Evolutionary conservation across 2,797 vertebrate genomes (phyloP).

Genomic region (Sebastes nivosus): DNA sequence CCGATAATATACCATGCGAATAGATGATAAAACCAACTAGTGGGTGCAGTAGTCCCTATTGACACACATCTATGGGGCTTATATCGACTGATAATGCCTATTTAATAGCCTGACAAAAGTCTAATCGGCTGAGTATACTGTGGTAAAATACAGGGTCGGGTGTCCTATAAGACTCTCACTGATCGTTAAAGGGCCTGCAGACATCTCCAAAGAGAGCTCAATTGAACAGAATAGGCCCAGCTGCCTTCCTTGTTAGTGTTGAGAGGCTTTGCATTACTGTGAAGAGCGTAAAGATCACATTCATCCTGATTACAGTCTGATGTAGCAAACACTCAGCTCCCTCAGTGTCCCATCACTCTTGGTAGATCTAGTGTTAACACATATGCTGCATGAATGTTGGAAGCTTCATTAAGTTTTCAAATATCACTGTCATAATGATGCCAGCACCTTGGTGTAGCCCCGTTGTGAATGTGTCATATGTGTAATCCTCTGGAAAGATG

Average conservation of each 20-base stretch:
- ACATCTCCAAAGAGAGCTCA: constrained; percentile 21
- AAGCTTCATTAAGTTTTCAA: constrained; percentile 19
- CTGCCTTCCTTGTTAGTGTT: constrained; percentile 23
- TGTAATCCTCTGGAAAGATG: constrained; percentile 7
- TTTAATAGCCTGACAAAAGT: not conserved
- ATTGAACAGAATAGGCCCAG: constrained; percentile 16
- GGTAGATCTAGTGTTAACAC: not conserved
- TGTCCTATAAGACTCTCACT: constrained; percentile 2
- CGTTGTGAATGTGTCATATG: not conserved
- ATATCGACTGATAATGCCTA: too few relatives aligned
- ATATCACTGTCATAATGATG: constrained; percentile 3
- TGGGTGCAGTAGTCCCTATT: too few relatives aligned
- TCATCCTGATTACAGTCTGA: constrained; percentile 32
- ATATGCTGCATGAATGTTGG: constrained; percentile 4
- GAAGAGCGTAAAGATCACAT: constrained; percentile 45
- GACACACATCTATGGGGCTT: too few relatives aligned
- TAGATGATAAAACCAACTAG: too few relatives aligned
- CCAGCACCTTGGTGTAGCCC: not conserved
- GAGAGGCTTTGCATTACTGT: constrained; percentile 38
- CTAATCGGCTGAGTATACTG: not conserved
- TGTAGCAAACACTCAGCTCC: constrained; percentile 18
- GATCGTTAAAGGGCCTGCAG: constrained; percentile 26
- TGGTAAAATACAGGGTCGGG: constrained; percentile 13
- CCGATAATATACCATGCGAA: too few relatives aligned
- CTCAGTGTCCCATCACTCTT: not conserved